A percentile compares a stretch with the other conserved stretches of the same genome.
Evolutionary conservation across 2,888 invertebrate species (phyloP).

Genomic region (Agrotis ipsilon): DNA sequence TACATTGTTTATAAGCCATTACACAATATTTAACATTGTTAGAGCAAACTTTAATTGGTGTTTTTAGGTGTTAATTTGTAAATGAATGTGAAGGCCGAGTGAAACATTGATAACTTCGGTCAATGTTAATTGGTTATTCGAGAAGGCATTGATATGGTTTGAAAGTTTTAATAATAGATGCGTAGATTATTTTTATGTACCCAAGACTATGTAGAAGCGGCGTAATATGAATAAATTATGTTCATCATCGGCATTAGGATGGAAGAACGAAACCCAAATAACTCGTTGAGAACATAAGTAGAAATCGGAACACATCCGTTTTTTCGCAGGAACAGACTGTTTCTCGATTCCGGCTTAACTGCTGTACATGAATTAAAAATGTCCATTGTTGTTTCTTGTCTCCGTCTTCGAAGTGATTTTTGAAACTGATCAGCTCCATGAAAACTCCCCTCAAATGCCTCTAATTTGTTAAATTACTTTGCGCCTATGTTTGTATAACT

Average conservation of each 20-base stretch:
- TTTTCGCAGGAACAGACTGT: too few species aligned
- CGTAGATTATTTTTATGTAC: not conserved
- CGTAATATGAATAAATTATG: too few species aligned
- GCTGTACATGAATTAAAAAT: not conserved
- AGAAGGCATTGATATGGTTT: conserved; percentile 30
- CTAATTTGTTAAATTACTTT: not conserved
- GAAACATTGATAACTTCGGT: conserved; percentile 22
- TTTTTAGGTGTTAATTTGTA: conserved; percentile 41
- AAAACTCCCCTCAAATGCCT: too few species aligned
- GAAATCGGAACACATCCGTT: too few species aligned
- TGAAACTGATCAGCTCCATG: not conserved
- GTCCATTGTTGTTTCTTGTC: not conserved
- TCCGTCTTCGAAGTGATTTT: not conserved
- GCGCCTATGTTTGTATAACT: not conserved
- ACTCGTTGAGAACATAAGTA: too few species aligned
- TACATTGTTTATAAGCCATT: conserved; percentile 29
- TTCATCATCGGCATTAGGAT: too few species aligned
- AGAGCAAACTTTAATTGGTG: conserved; percentile 32
- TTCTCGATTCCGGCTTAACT: not conserved
- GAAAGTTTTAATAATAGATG: conserved; percentile 19
- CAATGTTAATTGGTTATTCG: conserved; percentile 32
- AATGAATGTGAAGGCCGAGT: conserved; percentile 40
- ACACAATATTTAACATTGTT: conserved; percentile 34
- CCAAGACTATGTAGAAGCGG: not conserved
- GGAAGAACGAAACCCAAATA: too few species aligned